These are phyloP conservation scores for Hirtodrosophila trivittata DNA, from an alignment of 2,888 invertebrate genomes.

Conservation along the genomic window DNA sequence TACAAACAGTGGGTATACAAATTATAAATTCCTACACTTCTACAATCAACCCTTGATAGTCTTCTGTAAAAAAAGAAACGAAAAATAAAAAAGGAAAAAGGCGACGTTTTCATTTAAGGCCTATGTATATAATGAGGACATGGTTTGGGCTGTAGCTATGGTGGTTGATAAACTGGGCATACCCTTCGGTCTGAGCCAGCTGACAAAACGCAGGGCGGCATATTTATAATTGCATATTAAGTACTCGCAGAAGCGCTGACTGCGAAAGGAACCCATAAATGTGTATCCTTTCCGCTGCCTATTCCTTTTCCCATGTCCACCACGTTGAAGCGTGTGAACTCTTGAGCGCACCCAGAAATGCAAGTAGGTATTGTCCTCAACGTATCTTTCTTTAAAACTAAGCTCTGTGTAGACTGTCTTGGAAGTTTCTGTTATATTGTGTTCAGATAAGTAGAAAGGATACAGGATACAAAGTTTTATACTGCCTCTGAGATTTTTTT, in stretches of 20 bases:
- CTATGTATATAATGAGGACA: constrained; percentile 13
- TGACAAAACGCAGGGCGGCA: constrained; percentile 67
- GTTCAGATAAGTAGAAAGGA: background rate
- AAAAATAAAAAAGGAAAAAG: constrained; percentile 2
- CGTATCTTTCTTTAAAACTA: background rate
- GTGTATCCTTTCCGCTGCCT: constrained; percentile 62
- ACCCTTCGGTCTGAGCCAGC: constrained; percentile 26
- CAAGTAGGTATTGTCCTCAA: constrained; percentile 8
- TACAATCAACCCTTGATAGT: constrained; percentile 48
- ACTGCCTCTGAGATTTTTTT: no score
- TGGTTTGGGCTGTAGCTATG: constrained; percentile 25
- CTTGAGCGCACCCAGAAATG: constrained; percentile 49
- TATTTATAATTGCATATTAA: constrained; percentile 78
- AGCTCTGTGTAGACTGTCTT: background rate
- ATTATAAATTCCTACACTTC: constrained; percentile 69
- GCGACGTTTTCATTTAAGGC: constrained; percentile 29
- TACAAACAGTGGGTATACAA: constrained; percentile 44
- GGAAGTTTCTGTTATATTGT: background rate
- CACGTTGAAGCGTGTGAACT: constrained; percentile 61
- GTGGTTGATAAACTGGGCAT: constrained; percentile 61
- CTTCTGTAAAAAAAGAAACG: constrained; percentile 1
- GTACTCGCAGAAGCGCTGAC: constrained; percentile 47
- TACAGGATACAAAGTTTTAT: background rate
- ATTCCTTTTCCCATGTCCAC: constrained; percentile 10
- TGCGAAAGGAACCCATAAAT: constrained; percentile 64